phyloP scores from a whole-genome alignment of 1,140 invertebrate genomes.

The Panulirus ornatus region DNA sequence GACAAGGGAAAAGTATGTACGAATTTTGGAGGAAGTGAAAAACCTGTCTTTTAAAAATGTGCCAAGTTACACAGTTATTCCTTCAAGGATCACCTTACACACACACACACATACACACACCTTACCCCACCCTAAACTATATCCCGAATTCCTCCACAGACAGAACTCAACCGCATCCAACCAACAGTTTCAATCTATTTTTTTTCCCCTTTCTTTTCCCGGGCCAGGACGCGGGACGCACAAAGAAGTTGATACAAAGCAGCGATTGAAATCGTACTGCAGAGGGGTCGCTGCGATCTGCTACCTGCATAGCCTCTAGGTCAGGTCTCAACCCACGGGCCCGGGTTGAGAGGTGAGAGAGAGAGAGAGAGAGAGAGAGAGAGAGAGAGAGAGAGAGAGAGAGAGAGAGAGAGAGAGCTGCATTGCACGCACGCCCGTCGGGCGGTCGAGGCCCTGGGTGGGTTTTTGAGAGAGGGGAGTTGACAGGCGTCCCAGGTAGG shows the following conservation, averaged over 20 bases:
- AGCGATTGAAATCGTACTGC: constrained; percentile 43
- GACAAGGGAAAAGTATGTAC: too few relatives aligned
- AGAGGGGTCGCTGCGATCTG: neutral
- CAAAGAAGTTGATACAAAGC: constrained; percentile 35
- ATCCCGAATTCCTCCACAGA: constrained; percentile 19
- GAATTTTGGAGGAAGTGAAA: too few relatives aligned
- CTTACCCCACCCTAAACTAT: neutral
- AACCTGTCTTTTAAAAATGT: too few relatives aligned
- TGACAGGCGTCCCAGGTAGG: neutral
- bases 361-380: neutral
- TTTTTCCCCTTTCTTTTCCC: too few relatives aligned
- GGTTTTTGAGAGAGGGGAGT: neutral
- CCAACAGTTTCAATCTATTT: too few relatives aligned
- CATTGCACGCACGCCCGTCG: too few relatives aligned
- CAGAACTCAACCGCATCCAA: constrained; percentile 24
- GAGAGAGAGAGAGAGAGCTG: neutral
- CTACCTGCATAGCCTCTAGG: neutral
- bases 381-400: neutral
- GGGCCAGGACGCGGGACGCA: neutral
- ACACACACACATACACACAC: too few relatives aligned
- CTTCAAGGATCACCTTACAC: too few relatives aligned
- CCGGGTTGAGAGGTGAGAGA: neutral
- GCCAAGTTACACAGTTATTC: too few relatives aligned
- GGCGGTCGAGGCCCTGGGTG: too few relatives aligned
- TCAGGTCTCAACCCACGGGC: too few relatives aligned